Evolutionary conservation across 1,140 invertebrate species (phyloP).

Genomic region (Diabrotica undecimpunctata): DNA sequence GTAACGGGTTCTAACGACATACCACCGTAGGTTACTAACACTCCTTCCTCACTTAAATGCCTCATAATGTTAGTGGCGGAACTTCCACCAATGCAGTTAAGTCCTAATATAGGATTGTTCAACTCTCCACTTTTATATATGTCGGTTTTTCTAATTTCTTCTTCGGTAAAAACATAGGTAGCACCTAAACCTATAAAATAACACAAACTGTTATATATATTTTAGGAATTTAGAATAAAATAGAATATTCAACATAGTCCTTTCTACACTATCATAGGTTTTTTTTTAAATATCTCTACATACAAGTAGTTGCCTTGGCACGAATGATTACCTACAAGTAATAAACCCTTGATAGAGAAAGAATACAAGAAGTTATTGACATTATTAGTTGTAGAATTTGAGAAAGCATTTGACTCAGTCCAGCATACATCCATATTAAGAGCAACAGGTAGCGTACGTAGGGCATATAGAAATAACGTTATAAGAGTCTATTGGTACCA

Average conservation of each 20-base stretch:
- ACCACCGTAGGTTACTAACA: slow-evolving; percentile 93
- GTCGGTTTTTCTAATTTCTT: slow-evolving; percentile 70
- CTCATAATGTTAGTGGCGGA: slow-evolving; percentile 78
- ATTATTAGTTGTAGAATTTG: too few relatives aligned
- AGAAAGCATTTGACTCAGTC: too few relatives aligned
- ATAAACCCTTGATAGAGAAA: too few relatives aligned
- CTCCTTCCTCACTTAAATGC: slow-evolving; percentile 65
- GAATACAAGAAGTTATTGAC: too few relatives aligned
- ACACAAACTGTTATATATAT: slow-evolving; percentile 9
- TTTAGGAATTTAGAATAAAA: too few relatives aligned
- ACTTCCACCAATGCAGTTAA: slow-evolving; percentile 94
- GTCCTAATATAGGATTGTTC: slow-evolving; percentile 72
- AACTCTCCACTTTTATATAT: slow-evolving; percentile 66
- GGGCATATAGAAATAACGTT: too few relatives aligned
- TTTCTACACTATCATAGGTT: too few relatives aligned
- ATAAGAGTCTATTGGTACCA: too few relatives aligned
- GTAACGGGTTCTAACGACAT: slow-evolving; percentile 91
- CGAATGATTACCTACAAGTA: too few relatives aligned
- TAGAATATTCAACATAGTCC: too few relatives aligned
- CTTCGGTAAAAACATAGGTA: slow-evolving; percentile 84
- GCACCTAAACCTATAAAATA: slow-evolving; percentile 65
- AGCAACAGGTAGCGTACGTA: too few relatives aligned
- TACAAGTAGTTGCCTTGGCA: not conserved
- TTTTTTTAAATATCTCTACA: not conserved
- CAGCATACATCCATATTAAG: too few relatives aligned